These are phyloP conservation scores for Geopemphigus sp. DNA, from an alignment of 1,140 invertebrate genomes.

Conservation along the genomic window DNA sequence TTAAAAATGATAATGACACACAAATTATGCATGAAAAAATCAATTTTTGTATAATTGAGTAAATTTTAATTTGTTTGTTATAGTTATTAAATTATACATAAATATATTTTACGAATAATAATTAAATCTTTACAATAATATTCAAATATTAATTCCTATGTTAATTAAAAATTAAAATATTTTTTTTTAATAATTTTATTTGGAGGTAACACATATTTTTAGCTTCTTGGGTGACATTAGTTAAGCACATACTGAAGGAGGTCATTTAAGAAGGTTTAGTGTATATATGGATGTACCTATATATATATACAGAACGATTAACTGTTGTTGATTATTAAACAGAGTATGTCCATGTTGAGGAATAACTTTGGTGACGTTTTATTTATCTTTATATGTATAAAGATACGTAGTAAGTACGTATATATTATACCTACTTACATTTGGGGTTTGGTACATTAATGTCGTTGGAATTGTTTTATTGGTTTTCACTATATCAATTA, in stretches of 20 bases:
- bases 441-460: background rate
- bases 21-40: background rate
- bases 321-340: too few species aligned
- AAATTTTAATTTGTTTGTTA: too few species aligned
- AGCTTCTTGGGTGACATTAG: background rate
- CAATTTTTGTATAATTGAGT: background rate
- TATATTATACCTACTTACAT: too few species aligned
- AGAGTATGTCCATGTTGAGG: too few species aligned
- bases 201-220: background rate
- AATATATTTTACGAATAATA: background rate
- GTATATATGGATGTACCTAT: background rate
- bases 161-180: background rate
- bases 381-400: too few species aligned
- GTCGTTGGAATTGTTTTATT: too few species aligned
- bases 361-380: too few species aligned
- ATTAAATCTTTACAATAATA: background rate
- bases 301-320: too few species aligned
- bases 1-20: background rate
- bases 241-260: background rate
- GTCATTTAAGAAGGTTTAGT: background rate
- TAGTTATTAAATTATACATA: too few species aligned
- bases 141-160: background rate
- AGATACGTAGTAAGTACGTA: too few species aligned
- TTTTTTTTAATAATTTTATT: slow-evolving; percentile 1
- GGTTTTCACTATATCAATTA: too few species aligned